These are phyloP conservation scores for Antechinus stuartii DNA, from an alignment of 2,113 vertebrate species.

Conservation along the genomic window DNA sequence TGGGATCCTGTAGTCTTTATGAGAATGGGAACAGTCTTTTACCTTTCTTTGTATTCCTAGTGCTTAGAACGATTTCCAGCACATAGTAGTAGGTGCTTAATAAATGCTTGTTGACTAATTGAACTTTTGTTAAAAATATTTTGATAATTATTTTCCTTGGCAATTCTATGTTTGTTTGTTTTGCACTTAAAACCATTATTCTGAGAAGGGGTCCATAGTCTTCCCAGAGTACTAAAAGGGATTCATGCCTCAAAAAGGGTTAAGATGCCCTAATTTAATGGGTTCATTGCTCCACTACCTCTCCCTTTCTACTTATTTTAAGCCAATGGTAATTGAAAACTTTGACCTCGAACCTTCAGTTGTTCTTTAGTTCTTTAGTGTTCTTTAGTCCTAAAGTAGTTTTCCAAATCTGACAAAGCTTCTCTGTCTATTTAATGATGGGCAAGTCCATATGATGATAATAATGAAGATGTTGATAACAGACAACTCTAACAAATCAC, in stretches of 20 bases:
- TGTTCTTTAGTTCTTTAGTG: constrained; percentile 22
- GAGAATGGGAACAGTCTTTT: not conserved
- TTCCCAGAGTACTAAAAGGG: not conserved
- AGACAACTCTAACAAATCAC: not conserved
- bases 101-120: not conserved
- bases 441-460: not conserved
- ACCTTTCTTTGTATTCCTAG: not conserved
- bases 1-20: not conserved
- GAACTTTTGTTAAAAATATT: not conserved
- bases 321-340: constrained; percentile 32
- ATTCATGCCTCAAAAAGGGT: not conserved
- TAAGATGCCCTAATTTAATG: not conserved
- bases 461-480: not conserved
- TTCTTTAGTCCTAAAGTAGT: constrained; percentile 1
- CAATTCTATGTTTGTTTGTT: not conserved
- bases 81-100: not conserved
- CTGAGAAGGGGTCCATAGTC: not conserved
- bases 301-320: constrained; percentile 33
- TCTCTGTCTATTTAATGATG: not conserved
- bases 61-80: not conserved
- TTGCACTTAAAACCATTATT: not conserved
- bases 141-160: not conserved
- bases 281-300: constrained; percentile 38
- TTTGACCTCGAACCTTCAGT: constrained; percentile 31
- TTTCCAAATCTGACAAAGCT: constrained; percentile 33